phyloP scores from a whole-genome alignment of 1,140 invertebrate genomes.

The Oppia nitens region DNA sequence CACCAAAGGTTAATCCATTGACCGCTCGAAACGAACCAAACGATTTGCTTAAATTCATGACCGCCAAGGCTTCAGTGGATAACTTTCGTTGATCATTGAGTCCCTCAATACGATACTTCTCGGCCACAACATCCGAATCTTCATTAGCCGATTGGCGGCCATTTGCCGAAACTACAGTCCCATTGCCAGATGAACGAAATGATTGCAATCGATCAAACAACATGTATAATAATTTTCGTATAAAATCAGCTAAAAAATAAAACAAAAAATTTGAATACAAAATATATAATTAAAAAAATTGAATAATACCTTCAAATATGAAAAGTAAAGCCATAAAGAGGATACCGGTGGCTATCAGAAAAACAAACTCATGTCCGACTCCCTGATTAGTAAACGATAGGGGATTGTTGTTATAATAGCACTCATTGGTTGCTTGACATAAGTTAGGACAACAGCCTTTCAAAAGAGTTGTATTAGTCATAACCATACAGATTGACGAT shows the following conservation, averaged over 20 bases:
- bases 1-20: constrained; percentile 20
- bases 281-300: background rate
- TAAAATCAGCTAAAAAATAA: background rate
- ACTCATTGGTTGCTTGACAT: background rate
- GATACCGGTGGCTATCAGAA: background rate
- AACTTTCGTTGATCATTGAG: background rate
- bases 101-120: constrained; percentile 5
- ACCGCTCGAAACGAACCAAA: constrained; percentile 20
- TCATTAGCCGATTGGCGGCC: background rate
- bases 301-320: constrained; percentile 1
- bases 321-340: background rate
- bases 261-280: background rate
- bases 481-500: background rate
- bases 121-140: constrained; percentile 12
- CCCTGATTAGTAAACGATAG: background rate
- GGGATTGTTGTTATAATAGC: background rate
- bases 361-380: background rate
- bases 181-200: background rate
- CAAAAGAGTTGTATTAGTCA: background rate
- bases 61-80: constrained; percentile 16
- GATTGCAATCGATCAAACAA: background rate
- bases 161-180: background rate
- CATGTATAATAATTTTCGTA: background rate
- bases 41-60: constrained; percentile 17
- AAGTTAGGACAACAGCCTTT: constrained; percentile 1